Evolutionary conservation across 2,113 vertebrate genomes (phyloP).

Genomic region (Xiphophorus couchianus): DNA sequence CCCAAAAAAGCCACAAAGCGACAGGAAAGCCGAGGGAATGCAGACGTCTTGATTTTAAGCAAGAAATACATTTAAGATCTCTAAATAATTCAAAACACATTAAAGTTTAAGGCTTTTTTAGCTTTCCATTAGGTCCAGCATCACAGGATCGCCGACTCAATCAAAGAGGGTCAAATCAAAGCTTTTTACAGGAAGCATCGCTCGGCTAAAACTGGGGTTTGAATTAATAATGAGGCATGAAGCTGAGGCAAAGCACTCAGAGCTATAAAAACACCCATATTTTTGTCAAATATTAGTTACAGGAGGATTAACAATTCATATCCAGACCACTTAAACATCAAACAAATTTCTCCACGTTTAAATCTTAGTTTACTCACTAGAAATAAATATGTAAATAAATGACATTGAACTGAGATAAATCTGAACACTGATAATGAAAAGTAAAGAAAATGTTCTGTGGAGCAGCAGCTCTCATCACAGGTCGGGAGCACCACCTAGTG

Average conservation of each 20-base stretch:
- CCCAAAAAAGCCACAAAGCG: background rate
- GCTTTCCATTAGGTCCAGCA: constrained; percentile 51
- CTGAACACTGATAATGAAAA: background rate
- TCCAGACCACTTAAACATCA: background rate
- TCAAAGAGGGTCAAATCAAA: constrained; percentile 56
- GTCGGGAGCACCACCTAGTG: constrained; percentile 58
- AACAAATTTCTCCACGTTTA: no score
- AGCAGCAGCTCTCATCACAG: background rate
- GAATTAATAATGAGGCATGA: constrained; percentile 54
- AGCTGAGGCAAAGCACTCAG: background rate
- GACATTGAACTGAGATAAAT: background rate
- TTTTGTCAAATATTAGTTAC: background rate
- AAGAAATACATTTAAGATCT: constrained; percentile 11
- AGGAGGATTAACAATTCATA: background rate
- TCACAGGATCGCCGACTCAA: constrained; percentile 31
- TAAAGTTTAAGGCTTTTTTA: constrained; percentile 2
- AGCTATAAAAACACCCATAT: background rate
- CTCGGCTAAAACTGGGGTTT: constrained; percentile 64
- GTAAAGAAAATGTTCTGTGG: background rate
- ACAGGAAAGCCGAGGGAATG: background rate
- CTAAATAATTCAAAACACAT: constrained; percentile 55
- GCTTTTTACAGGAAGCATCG: constrained; percentile 67
- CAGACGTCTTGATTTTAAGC: constrained; percentile 2
- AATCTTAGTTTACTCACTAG: background rate
- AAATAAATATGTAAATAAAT: constrained; percentile 4